These are phyloP conservation scores for Drosophila pseudoananassae DNA, from an alignment of 1,140 invertebrate species.

Conservation along the genomic window DNA sequence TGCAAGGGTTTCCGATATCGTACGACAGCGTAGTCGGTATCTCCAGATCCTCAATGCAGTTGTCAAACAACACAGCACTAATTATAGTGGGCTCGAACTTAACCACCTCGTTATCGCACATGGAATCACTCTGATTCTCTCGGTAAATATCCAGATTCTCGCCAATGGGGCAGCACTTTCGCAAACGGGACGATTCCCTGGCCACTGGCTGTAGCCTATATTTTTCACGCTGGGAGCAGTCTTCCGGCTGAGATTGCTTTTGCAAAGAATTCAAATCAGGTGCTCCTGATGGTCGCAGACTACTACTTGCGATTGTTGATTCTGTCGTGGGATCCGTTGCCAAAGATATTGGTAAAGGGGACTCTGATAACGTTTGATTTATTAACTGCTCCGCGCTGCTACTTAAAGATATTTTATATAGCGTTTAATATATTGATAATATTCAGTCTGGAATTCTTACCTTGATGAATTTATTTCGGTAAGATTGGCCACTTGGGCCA, in stretches of 20 bases:
- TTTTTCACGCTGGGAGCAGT: conserved; percentile 76
- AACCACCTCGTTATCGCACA: conserved; percentile 63
- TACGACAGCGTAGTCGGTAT: conserved; percentile 40
- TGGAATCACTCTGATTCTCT: conserved; percentile 68
- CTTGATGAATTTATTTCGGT: not conserved
- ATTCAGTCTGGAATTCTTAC: not conserved
- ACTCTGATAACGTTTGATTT: not conserved
- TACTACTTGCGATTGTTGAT: not conserved
- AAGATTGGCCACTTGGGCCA: not conserved
- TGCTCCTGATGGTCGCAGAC: not conserved
- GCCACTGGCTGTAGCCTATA: conserved; percentile 51
- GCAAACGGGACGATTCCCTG: conserved; percentile 49
- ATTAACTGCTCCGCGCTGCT: not conserved
- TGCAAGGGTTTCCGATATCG: conserved; percentile 81
- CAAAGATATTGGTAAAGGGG: not conserved
- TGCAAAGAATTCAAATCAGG: conserved; percentile 4
- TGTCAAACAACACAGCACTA: conserved; percentile 71
- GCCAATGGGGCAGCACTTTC: conserved; percentile 76
- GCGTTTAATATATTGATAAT: not conserved
- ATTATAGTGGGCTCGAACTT: conserved; percentile 67
- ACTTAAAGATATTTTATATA: not conserved
- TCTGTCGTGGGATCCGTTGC: not conserved
- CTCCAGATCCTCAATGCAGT: conserved; percentile 80
- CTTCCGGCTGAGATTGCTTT: conserved; percentile 33
- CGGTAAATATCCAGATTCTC: conserved; percentile 72